Evolutionary conservation across 2,888 invertebrate genomes (phyloP).

Genomic region (Slavum lentiscoides): DNA sequence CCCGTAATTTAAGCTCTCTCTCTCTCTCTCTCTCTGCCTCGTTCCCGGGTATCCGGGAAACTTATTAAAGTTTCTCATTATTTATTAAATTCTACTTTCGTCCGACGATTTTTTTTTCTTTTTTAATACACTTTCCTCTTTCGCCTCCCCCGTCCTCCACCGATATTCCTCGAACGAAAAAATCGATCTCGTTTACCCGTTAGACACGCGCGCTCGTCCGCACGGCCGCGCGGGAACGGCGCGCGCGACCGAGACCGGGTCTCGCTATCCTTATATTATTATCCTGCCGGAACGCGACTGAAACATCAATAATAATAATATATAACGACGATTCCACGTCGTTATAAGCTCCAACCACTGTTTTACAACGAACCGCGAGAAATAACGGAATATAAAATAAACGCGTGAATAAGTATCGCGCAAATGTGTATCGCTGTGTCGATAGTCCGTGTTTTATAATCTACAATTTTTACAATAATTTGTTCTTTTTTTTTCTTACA

Average conservation of each 20-base stretch:
- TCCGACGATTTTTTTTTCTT: constrained; percentile 35
- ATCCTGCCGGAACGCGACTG: neutral
- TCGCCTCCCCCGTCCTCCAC: too few species aligned
- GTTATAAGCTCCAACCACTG: too few species aligned
- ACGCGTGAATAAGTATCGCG: too few species aligned
- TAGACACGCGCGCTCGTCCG: neutral
- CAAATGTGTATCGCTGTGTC: too few species aligned
- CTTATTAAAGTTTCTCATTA: constrained; percentile 53
- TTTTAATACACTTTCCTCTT: constrained; percentile 47
- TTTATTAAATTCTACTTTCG: constrained; percentile 50
- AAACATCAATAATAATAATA: constrained; percentile 32
- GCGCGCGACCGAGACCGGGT: constrained; percentile 7
- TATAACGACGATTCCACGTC: constrained; percentile 22
- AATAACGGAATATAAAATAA: too few species aligned
- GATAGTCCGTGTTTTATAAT: too few species aligned
- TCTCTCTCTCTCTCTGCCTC: too few species aligned
- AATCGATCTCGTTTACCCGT: constrained; percentile 51
- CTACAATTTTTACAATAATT: neutral
- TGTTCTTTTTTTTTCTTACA: neutral
- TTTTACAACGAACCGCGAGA: too few species aligned
- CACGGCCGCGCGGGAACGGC: neutral
- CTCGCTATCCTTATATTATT: neutral
- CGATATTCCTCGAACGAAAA: constrained; percentile 22
- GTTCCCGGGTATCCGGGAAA: constrained; percentile 25
- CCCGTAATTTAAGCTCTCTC: constrained; percentile 43